Evolutionary conservation across 2,797 vertebrate genomes (phyloP).

Genomic region (Sebastes nivosus): DNA sequence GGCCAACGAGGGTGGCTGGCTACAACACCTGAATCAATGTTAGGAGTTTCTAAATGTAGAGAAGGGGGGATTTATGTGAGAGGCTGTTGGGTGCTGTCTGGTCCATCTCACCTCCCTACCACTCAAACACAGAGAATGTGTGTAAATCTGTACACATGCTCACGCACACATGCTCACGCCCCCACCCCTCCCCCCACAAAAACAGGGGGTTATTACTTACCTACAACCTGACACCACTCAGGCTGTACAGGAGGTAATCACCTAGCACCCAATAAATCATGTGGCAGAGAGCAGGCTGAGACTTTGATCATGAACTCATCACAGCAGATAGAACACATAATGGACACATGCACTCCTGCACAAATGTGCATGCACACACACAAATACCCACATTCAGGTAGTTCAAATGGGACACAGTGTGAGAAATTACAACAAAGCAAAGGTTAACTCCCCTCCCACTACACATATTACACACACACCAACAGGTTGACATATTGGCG

Average conservation of each 20-base stretch:
- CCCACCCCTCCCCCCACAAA: neutral
- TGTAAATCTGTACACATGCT: slow-evolving; percentile 1
- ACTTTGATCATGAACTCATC: slow-evolving; percentile 54
- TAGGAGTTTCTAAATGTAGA: slow-evolving; percentile 23
- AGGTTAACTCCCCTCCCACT: neutral
- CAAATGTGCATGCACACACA: neutral
- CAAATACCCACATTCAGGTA: neutral
- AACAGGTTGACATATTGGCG: neutral
- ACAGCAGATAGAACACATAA: slow-evolving; percentile 22
- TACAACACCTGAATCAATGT: slow-evolving; percentile 43
- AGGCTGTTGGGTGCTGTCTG: slow-evolving; percentile 1
- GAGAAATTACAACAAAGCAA: slow-evolving; percentile 5
- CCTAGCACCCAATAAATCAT: slow-evolving; percentile 45
- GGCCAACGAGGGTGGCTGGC: slow-evolving; percentile 46
- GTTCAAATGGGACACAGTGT: neutral
- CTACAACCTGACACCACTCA: neutral
- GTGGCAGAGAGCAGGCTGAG: slow-evolving; percentile 27
- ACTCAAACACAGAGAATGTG: slow-evolving; percentile 6
- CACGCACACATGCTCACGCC: slow-evolving; percentile 1
- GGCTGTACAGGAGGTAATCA: slow-evolving; percentile 41
- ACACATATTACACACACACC: neutral
- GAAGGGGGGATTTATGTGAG: slow-evolving; percentile 1
- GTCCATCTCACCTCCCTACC: slow-evolving; percentile 5
- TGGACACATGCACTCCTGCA: neutral
- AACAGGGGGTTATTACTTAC: slow-evolving; percentile 44